phyloP scores from a whole-genome alignment of 2,113 vertebrate genomes.

The Arvicanthis niloticus region DNA sequence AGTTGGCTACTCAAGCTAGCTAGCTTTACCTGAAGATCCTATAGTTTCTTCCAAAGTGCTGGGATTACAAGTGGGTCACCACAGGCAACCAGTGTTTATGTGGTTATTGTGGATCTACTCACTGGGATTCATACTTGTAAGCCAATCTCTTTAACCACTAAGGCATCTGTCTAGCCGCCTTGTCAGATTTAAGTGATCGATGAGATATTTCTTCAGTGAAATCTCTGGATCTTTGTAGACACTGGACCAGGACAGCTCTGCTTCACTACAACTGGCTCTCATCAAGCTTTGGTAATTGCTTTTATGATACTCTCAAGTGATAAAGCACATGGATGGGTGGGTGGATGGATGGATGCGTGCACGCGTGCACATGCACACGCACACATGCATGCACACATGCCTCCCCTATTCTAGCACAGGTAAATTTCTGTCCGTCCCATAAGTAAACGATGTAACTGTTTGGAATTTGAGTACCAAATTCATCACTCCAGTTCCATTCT shows the following conservation, averaged over 20 bases:
- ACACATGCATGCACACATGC: neutral
- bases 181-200: neutral
- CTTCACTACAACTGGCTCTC: neutral
- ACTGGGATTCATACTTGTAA: neutral
- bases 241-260: neutral
- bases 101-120: neutral
- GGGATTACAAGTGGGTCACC: neutral
- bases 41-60: neutral
- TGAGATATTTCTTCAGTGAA: neutral
- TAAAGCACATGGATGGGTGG: neutral
- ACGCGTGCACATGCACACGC: neutral
- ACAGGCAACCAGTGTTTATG: neutral
- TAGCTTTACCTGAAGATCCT: neutral
- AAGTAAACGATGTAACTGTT: neutral
- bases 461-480: neutral
- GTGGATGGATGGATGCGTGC: too few species aligned
- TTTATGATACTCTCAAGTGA: neutral
- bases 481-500: neutral
- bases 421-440: neutral
- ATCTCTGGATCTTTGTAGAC: neutral
- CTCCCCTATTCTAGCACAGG: neutral
- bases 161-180: neutral
- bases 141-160: neutral
- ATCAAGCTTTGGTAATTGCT: neutral
- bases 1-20: neutral